Base-by-base conservation (phyloP, 2,888 invertebrate genomes). In the Torymus auratus region DNA sequence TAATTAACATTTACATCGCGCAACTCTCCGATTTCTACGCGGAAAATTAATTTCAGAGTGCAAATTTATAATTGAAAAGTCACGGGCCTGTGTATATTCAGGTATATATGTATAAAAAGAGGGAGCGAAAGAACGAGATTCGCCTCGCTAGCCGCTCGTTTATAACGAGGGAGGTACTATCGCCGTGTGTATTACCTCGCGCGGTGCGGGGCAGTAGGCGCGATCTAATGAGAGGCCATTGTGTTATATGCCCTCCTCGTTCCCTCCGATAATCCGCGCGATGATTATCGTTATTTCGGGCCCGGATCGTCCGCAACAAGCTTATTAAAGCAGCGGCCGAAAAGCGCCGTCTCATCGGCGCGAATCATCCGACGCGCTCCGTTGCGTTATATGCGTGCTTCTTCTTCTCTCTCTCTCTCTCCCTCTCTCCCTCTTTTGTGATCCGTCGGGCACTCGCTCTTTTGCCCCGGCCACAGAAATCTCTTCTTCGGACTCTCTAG, bases 251-350 rank as follows among this genome's bases (percentile, higher is more conserved):
- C 41, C 41, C 41, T 28, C 28, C 41, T 52, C 68, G 72, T 67
- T 56, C 62, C 41, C 41, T 41, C 67, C 56, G 70, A 82, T 82
- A 79, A 82, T 79, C 74, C 52, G 65, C 50, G 68, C 65, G 75
- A 80, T 80, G 80, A 77, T 80, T 80, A 79, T 78, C 74, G 64
- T 80, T 82, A 82, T 82, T 82, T 80, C 56, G 72, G 79, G 23
- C 7, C 52, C 50, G 58, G 50, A 76, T 70, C 71, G 73, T 28
- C 74, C 52, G 78, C 72, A 75, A 82, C 79, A 64, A 80, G 80
- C 80, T 71, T 77, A 74, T 79, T 80, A 82, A 78, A 69, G 67
- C 55, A 60, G 15, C 52, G 41, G 41, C 7, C 41, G 41, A 81
- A 75, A 78, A 78, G 67, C 53, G 72, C 81, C 28, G 12, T 74